A percentile compares a stretch with the other conserved stretches of the same genome.
phyloP scores from a whole-genome alignment of 1,140 invertebrate species.

The Dinothrombium tinctorium region DNA sequence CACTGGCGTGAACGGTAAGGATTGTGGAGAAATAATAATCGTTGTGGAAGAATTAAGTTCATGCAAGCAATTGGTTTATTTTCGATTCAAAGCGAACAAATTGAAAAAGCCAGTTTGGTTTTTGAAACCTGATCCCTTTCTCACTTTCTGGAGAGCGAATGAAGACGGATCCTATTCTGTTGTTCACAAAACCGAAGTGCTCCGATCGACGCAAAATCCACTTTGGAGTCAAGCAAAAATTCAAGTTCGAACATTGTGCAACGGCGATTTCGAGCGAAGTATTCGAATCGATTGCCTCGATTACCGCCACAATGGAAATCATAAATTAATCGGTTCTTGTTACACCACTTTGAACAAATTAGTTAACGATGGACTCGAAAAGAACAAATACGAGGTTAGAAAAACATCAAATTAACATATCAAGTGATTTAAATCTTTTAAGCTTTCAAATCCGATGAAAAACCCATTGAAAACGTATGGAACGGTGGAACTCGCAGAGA shows the following conservation, averaged over 20 bases:
- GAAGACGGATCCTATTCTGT: slow-evolving; percentile 21
- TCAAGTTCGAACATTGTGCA: slow-evolving; percentile 29
- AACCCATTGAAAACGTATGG: neutral
- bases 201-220: slow-evolving; percentile 30
- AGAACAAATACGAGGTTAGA: neutral
- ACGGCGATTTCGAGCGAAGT: slow-evolving; percentile 32
- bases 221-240: slow-evolving; percentile 31
- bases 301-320: slow-evolving; percentile 5
- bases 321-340: slow-evolving; percentile 8
- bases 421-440: neutral
- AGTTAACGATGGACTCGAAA: neutral
- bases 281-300: slow-evolving; percentile 15
- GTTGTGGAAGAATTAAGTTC: slow-evolving; percentile 25
- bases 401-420: neutral
- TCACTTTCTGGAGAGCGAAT: slow-evolving; percentile 17
- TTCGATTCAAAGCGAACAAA: slow-evolving; percentile 26
- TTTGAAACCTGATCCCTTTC: slow-evolving; percentile 30
- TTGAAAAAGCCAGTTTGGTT: slow-evolving; percentile 29
- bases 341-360: slow-evolving; percentile 9
- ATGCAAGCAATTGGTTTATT: slow-evolving; percentile 25
- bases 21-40: slow-evolving; percentile 19
- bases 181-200: slow-evolving; percentile 30
- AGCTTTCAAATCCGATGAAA: neutral
- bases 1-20: slow-evolving; percentile 1
- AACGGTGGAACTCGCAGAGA: slow-evolving; percentile 1